Percentiles rank a stretch among this genome's conserved stretches.
Evolutionary conservation across 2,888 invertebrate species (phyloP).

Genomic region (Chymomyza fuscimana): DNA sequence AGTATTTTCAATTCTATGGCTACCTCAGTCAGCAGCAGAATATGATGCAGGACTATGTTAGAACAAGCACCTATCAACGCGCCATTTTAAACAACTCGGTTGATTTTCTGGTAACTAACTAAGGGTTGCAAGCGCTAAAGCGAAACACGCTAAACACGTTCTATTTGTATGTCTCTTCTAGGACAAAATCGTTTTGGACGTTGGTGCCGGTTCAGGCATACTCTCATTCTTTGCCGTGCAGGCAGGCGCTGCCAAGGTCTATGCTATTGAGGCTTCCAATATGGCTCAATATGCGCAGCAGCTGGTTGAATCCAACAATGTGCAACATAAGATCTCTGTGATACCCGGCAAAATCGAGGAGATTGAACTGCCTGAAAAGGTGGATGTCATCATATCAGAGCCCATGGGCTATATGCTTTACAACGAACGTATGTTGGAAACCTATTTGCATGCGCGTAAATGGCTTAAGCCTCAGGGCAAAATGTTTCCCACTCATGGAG

Average conservation of each 20-base stretch:
- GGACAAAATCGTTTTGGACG: slow-evolving; percentile 96
- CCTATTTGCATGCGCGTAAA: slow-evolving; percentile 98
- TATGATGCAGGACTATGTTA: slow-evolving; percentile 99
- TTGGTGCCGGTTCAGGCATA: slow-evolving; percentile 99
- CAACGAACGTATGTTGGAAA: slow-evolving; percentile 99
- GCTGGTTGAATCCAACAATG: slow-evolving; percentile 93
- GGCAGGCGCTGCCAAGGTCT: slow-evolving; percentile 97
- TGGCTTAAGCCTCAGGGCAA: slow-evolving; percentile 95
- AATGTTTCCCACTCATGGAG: slow-evolving; percentile 98
- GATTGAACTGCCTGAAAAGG: slow-evolving; percentile 95
- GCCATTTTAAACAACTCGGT: slow-evolving; percentile 95
- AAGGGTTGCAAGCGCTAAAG: neutral
- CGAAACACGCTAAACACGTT: neutral
- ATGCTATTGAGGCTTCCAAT: slow-evolving; percentile 99
- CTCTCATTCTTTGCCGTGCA: slow-evolving; percentile 98
- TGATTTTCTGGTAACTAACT: slow-evolving; percentile 86
- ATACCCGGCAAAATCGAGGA: slow-evolving; percentile 99
- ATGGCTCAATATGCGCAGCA: slow-evolving; percentile 98
- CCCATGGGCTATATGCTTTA: slow-evolving; percentile 99
- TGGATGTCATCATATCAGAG: slow-evolving; percentile 98
- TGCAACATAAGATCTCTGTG: slow-evolving; percentile 92
- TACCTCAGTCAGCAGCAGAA: slow-evolving; percentile 99
- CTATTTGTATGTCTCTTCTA: slow-evolving; percentile 57
- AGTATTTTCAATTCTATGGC: slow-evolving; percentile 99
- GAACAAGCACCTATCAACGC: slow-evolving; percentile 98